phyloP scores from a whole-genome alignment of 2,888 invertebrate species.

The Polyploca ridens region DNA sequence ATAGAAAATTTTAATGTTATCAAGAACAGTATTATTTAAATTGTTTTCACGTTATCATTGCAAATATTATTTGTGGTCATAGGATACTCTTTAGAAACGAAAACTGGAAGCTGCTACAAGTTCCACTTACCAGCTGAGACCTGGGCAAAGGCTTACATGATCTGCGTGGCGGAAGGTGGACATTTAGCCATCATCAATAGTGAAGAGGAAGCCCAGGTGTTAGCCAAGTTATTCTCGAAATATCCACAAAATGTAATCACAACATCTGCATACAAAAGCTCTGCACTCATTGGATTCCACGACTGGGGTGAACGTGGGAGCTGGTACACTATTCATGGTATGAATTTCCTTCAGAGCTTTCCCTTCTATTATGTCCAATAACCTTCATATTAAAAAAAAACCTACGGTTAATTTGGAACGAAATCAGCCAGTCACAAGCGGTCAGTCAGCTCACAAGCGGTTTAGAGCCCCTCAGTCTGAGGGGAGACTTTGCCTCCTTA shows the following conservation, averaged over 20 bases:
- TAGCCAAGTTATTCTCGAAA: conserved; percentile 32
- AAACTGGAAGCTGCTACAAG: conserved; percentile 42
- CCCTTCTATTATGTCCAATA: too few relatives aligned
- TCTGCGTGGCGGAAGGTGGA: conserved; percentile 37
- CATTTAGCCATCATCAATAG: conserved; percentile 40
- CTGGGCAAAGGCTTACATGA: conserved; percentile 34
- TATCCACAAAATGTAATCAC: conserved; percentile 15
- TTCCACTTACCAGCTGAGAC: conserved; percentile 28
- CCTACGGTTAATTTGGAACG: too few relatives aligned
- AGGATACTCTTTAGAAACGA: conserved; percentile 30
- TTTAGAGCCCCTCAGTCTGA: too few relatives aligned
- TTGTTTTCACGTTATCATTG: too few relatives aligned
- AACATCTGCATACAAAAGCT: conserved; percentile 21
- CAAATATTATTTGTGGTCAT: neutral
- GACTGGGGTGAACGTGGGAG: conserved; percentile 35
- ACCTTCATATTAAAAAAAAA: too few relatives aligned
- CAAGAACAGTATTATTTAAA: too few relatives aligned
- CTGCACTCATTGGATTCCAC: conserved; percentile 37
- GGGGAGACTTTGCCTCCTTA: too few relatives aligned
- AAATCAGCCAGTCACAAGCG: too few relatives aligned
- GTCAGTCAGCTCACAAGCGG: too few relatives aligned
- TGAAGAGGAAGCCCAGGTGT: conserved; percentile 33
- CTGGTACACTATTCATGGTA: conserved; percentile 47
- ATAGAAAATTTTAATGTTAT: too few relatives aligned
- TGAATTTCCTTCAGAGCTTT: too few relatives aligned